Evolutionary conservation across 2,113 vertebrate genomes (phyloP), one percentile per base, ranked within the genome.

Genomic region (Thomomys bottae): DNA sequence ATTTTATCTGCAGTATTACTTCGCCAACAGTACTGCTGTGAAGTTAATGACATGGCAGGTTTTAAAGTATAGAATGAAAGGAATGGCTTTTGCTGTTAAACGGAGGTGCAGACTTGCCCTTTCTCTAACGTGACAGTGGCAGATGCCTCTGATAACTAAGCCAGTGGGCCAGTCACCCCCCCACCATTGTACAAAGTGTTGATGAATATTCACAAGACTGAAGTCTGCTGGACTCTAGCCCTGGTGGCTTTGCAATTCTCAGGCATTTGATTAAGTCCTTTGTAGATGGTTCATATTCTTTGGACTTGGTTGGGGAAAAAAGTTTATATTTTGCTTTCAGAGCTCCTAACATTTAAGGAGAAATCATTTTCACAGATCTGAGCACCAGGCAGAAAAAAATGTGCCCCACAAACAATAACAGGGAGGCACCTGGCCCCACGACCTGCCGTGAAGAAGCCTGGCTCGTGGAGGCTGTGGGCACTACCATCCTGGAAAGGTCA

Each of bases 1-100:
- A 89, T 95, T 96, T 96, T 95, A 90, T 89, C 75, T 90, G 70
- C 82, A 68, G 88, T 92, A 90, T 90, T 96, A 91, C 86, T 97
- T 97, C 91, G 88, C 94, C 84, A 94, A 96, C 92, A 80, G 95
- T 96, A 96, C 95, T 95, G 92, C 96, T 97, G 94, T 72, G 96
- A 97, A 97, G 93, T 95, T 98, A 97, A 98, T 98, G 97, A 95
- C 85, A 91, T 79, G 94, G 91, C 87, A 93, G 85, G 77, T 95
- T 96, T 97, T 95, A 91, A 95, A 96, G 92, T 36, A 49, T 95
- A 90, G 96, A 97, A 97, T 96, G 66, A 94, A 93, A 96, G 92
- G 89, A 97, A 95, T 87, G 88, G 90, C 94, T 96, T 95, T 94
- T 94, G 67, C 86, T 87, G 89, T 81, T 97, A 90, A 96, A 95